Evolutionary conservation across 2,113 vertebrate genomes (phyloP).

Genomic region (Paradoxurus hermaphroditus): DNA sequence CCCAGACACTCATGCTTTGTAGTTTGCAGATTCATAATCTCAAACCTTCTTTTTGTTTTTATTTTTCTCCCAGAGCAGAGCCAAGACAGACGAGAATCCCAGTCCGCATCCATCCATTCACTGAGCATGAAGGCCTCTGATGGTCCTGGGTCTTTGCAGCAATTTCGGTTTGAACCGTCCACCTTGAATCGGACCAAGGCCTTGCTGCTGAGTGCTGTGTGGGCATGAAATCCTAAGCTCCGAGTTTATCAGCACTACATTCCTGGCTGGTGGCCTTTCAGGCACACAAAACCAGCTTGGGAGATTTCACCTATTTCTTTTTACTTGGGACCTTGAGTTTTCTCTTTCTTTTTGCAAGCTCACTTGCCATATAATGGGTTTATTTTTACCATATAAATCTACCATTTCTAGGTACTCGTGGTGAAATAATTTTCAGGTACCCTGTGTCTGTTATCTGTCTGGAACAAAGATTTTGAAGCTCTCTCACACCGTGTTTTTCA

Average conservation of each 20-base stretch:
- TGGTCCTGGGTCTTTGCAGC: too few relatives aligned
- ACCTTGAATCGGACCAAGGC: neutral
- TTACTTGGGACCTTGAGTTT: neutral
- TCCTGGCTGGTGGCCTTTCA: accelerated
- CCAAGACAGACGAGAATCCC: neutral
- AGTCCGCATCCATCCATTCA: neutral
- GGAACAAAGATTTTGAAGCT: neutral
- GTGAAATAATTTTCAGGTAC: neutral
- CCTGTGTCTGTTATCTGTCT: neutral
- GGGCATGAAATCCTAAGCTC: neutral
- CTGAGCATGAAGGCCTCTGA: neutral
- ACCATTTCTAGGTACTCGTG: neutral
- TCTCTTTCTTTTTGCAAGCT: neutral
- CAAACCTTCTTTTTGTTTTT: neutral
- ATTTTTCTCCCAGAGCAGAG: neutral
- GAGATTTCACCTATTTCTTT: neutral
- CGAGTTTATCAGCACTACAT: too few relatives aligned
- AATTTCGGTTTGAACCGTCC: neutral
- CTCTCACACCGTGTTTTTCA: neutral
- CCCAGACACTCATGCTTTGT: neutral
- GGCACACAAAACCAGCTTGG: too few relatives aligned
- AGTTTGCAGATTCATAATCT: neutral
- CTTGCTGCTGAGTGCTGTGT: neutral
- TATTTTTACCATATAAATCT: neutral
- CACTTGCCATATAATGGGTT: neutral